Conservation (phyloP, 1,140 invertebrate species). For the Lasioglossum albipes region DNA sequence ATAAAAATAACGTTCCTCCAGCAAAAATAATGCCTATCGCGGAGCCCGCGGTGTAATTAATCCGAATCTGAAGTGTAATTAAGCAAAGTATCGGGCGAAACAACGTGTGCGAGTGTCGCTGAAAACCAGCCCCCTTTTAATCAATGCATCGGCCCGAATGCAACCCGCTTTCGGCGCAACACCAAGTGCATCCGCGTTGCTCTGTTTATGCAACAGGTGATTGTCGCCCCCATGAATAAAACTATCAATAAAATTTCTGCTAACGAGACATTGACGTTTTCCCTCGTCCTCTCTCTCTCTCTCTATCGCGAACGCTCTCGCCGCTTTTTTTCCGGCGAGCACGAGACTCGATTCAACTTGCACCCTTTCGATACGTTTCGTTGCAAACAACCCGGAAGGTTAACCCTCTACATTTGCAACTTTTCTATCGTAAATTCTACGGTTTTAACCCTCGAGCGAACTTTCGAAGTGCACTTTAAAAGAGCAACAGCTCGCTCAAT, state of each 20-base stretch:
- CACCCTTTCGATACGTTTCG: not conserved
- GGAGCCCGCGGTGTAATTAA: too few relatives aligned
- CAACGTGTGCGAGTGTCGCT: not conserved
- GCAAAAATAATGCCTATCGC: not conserved
- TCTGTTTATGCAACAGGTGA: constrained; percentile 63
- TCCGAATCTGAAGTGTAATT: not conserved
- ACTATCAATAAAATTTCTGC: constrained; percentile 61
- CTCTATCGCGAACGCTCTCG: not conserved
- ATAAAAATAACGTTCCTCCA: not conserved
- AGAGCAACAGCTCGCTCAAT: too few relatives aligned
- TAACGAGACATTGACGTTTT: constrained; percentile 52
- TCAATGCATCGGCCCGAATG: constrained; percentile 20
- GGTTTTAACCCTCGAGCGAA: too few relatives aligned
- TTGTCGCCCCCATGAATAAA: constrained; percentile 49
- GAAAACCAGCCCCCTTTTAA: constrained; percentile 6
- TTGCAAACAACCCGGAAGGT: not conserved
- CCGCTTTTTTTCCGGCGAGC: too few relatives aligned
- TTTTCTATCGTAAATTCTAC: too few relatives aligned
- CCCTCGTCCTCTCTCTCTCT: not conserved
- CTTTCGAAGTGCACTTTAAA: too few relatives aligned
- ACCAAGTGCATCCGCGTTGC: constrained; percentile 40
- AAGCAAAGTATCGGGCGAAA: not conserved
- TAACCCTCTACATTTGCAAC: too few relatives aligned
- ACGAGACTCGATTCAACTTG: not conserved
- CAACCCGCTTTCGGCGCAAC: constrained; percentile 24